A percentile compares a stretch with the other conserved stretches of the same genome.
phyloP scores from a whole-genome alignment of 23 tunicate species.

The Botrylloides violaceus region DNA sequence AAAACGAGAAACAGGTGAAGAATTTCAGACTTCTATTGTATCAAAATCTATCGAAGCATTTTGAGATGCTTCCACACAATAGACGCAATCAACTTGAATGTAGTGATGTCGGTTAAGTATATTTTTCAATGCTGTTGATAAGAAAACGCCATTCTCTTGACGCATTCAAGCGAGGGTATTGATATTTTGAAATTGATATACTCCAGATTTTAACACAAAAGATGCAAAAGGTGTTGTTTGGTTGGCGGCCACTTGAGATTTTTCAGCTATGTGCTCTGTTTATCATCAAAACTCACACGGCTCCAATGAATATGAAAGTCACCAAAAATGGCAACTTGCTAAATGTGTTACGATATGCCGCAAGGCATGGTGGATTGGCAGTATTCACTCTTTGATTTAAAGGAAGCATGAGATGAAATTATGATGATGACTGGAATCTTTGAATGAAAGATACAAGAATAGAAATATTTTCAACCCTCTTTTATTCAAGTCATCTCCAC shows the following conservation, averaged over 20 bases:
- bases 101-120: neutral
- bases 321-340: neutral
- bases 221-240: neutral
- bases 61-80: neutral
- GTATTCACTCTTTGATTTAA: too few relatives aligned
- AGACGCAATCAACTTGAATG: neutral
- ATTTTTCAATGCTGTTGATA: neutral
- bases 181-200: neutral
- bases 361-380: too few relatives aligned
- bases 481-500: too few relatives aligned
- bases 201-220: conserved; percentile 1
- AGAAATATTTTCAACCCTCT: too few relatives aligned
- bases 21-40: neutral
- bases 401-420: too few relatives aligned
- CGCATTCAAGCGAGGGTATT: neutral
- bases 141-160: neutral
- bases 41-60: neutral
- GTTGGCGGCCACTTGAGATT: neutral
- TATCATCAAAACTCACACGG: neutral
- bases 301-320: neutral
- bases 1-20: neutral
- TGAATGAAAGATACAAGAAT: too few relatives aligned
- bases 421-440: too few relatives aligned
- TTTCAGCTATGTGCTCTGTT: neutral
- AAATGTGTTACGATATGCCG: too few relatives aligned